phyloP scores from a whole-genome alignment of 2,888 invertebrate genomes.

The Campoplex capitator region DNA sequence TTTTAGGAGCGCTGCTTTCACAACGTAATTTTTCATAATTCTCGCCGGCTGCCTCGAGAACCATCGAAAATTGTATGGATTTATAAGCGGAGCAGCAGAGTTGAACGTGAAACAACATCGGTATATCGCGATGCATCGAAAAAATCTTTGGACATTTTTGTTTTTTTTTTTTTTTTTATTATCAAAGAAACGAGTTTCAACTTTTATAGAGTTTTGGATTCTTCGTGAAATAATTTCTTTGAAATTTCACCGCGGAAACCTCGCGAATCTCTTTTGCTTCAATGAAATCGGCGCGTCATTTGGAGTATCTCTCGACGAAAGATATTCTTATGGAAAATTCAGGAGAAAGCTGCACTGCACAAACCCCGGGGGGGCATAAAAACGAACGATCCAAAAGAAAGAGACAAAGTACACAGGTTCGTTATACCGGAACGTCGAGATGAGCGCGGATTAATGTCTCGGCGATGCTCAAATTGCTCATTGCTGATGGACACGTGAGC shows the following conservation, averaged over 20 bases:
- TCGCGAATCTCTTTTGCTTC: too few relatives aligned
- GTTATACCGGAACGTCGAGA: conserved; percentile 39
- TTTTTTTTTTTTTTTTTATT: too few relatives aligned
- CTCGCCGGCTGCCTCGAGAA: not conserved
- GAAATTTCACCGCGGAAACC: not conserved
- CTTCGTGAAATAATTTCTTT: not conserved
- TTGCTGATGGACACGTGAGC: conserved; percentile 36
- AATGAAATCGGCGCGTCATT: not conserved
- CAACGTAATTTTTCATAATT: conserved; percentile 14
- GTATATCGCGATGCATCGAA: not conserved
- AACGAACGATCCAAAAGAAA: conserved; percentile 55
- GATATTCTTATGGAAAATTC: conserved; percentile 66
- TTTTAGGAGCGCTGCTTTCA: conserved; percentile 14
- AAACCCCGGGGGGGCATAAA: conserved; percentile 53
- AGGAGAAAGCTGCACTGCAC: conserved; percentile 65
- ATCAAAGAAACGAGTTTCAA: not conserved
- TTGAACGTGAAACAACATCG: not conserved
- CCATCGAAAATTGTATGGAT: not conserved
- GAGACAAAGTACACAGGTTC: conserved; percentile 23
- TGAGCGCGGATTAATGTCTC: conserved; percentile 60
- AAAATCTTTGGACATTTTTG: not conserved
- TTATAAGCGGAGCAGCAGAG: not conserved
- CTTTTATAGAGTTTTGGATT: not conserved
- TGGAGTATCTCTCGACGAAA: conserved; percentile 10
- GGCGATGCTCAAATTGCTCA: conserved; percentile 25